phyloP scores from a whole-genome alignment of 2,113 vertebrate species.

The Brachyistius frenatus region DNA sequence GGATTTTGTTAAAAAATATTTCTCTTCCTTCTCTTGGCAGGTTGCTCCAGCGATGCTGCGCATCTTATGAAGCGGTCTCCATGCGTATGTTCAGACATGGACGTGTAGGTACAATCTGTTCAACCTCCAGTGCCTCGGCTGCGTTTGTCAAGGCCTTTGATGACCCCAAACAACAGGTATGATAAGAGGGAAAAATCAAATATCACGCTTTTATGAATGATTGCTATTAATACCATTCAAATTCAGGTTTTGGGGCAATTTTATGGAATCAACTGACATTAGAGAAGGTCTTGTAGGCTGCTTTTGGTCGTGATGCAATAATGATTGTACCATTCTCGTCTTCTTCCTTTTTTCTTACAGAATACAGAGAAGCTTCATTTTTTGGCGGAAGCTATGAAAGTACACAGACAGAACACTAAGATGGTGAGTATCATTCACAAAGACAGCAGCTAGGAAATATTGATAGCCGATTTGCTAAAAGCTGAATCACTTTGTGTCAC shows the following conservation, averaged over 20 bases:
- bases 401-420: neutral
- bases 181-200: neutral
- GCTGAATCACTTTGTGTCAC: too few species aligned
- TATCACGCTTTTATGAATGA: too few species aligned
- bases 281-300: too few species aligned
- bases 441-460: too few species aligned
- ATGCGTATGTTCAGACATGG: constrained; percentile 92
- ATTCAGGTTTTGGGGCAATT: too few species aligned
- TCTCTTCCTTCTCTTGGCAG: constrained; percentile 69
- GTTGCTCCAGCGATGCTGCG: constrained; percentile 85
- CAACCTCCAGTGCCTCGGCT: constrained; percentile 85
- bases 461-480: too few species aligned
- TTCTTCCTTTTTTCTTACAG: neutral
- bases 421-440: constrained; percentile 10
- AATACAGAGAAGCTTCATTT: neutral
- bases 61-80: constrained; percentile 94
- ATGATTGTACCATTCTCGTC: neutral
- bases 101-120: constrained; percentile 95
- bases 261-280: too few species aligned
- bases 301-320: too few species aligned
- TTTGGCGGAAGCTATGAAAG: constrained; percentile 1
- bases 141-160: constrained; percentile 89
- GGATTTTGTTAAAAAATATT: too few species aligned
- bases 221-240: too few species aligned
- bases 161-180: constrained; percentile 83